Evolutionary conservation across 2,113 vertebrate genomes (phyloP).

Genomic region (Erythrolamprus reginae): DNA sequence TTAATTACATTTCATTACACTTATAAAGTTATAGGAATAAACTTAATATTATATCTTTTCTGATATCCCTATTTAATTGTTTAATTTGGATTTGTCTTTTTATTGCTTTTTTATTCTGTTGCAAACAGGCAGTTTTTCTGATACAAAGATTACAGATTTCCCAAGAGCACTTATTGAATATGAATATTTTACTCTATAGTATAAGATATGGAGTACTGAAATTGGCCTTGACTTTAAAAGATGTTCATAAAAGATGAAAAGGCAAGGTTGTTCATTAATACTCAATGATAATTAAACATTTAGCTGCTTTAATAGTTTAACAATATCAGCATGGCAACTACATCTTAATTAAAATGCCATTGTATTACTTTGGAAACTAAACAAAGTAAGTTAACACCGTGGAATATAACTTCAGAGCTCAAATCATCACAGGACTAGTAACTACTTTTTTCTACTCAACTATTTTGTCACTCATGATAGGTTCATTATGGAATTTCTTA

Average conservation of each 20-base stretch:
- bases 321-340: conserved; percentile 17
- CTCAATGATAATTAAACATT: conserved; percentile 16
- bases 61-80: background rate
- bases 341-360: background rate
- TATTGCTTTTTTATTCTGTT: conserved; percentile 49
- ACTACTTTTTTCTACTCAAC: background rate
- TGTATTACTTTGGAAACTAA: background rate
- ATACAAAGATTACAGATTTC: conserved; percentile 56
- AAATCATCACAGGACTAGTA: background rate
- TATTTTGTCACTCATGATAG: background rate
- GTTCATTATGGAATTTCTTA: background rate
- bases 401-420: background rate
- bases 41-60: background rate
- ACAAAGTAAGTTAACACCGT: background rate
- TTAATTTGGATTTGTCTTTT: conserved; percentile 1
- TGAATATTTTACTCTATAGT: conserved; percentile 26
- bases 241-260: background rate
- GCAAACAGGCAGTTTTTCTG: conserved; percentile 45
- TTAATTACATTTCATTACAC: background rate
- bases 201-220: conserved; percentile 27
- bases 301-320: background rate
- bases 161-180: conserved; percentile 34
- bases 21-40: background rate
- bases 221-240: conserved; percentile 18
- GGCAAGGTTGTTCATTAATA: conserved; percentile 44